phyloP scores from a whole-genome alignment of 2,113 vertebrate species.

The Limanda limanda region DNA sequence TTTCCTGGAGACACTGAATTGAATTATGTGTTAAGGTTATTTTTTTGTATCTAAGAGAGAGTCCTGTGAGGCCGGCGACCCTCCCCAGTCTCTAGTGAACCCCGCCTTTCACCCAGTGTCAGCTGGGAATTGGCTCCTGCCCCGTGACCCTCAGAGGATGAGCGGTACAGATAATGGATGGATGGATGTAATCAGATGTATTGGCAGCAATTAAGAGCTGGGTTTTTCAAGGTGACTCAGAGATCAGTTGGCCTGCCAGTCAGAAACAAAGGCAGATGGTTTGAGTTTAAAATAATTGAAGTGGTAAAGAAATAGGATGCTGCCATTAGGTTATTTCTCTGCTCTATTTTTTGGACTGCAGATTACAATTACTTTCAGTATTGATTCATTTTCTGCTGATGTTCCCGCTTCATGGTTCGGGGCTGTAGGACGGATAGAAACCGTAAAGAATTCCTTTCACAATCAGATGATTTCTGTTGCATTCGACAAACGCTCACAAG shows the following conservation, averaged over 20 bases:
- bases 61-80: not conserved
- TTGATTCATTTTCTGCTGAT: constrained; percentile 1
- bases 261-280: not conserved
- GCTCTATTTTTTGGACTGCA: not conserved
- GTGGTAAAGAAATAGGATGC: too few relatives aligned
- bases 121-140: not conserved
- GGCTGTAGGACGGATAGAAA: not conserved
- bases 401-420: not conserved
- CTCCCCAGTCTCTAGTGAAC: not conserved
- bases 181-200: not conserved
- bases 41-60: not conserved
- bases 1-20: not conserved
- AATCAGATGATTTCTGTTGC: too few relatives aligned
- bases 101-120: not conserved
- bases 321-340: not conserved
- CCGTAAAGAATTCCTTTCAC: too few relatives aligned
- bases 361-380: not conserved
- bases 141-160: not conserved
- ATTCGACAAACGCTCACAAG: not conserved
- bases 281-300: too few relatives aligned
- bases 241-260: not conserved
- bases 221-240: not conserved
- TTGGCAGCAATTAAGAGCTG: not conserved
- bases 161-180: not conserved
- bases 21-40: not conserved